These are phyloP conservation scores for Phyto melanocephala DNA, from an alignment of 2,888 invertebrate genomes.

Conservation along the genomic window DNA sequence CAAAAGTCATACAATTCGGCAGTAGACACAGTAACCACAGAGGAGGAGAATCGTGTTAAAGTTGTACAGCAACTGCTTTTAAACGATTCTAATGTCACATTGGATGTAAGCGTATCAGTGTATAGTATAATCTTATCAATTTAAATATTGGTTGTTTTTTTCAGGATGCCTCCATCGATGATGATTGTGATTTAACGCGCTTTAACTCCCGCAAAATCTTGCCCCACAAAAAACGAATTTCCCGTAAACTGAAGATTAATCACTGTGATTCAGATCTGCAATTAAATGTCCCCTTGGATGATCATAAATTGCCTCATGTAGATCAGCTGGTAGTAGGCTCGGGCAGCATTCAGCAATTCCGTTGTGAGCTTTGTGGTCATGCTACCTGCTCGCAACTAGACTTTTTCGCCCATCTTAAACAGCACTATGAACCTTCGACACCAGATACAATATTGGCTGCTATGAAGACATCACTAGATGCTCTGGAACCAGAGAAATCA, in stretches of 20 bases:
- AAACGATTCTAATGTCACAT: constrained; percentile 70
- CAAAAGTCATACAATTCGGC: constrained; percentile 41
- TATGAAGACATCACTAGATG: constrained; percentile 63
- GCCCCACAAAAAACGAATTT: constrained; percentile 92
- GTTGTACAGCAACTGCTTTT: constrained; percentile 67
- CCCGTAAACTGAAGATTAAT: constrained; percentile 84
- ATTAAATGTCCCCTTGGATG: constrained; percentile 38
- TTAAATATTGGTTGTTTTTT: neutral
- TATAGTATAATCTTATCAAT: neutral
- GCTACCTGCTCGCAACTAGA: constrained; percentile 87
- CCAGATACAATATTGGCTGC: constrained; percentile 62
- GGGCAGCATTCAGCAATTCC: constrained; percentile 68
- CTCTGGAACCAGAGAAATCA: constrained; percentile 49
- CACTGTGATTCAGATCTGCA: constrained; percentile 65
- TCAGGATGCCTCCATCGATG: constrained; percentile 59
- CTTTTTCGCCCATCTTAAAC: constrained; percentile 92
- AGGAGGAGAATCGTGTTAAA: constrained; percentile 42
- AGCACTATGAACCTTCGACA: constrained; percentile 85
- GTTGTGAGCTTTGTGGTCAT: constrained; percentile 89
- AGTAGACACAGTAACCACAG: constrained; percentile 11
- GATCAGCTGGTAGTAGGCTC: constrained; percentile 52
- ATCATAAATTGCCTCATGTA: constrained; percentile 56
- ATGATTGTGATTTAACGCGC: constrained; percentile 67
- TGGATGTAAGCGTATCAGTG: constrained; percentile 65
- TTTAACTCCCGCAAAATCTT: constrained; percentile 82